Evolutionary conservation across 2,113 vertebrate genomes (phyloP).

Genomic region (Australoheros scitulus): DNA sequence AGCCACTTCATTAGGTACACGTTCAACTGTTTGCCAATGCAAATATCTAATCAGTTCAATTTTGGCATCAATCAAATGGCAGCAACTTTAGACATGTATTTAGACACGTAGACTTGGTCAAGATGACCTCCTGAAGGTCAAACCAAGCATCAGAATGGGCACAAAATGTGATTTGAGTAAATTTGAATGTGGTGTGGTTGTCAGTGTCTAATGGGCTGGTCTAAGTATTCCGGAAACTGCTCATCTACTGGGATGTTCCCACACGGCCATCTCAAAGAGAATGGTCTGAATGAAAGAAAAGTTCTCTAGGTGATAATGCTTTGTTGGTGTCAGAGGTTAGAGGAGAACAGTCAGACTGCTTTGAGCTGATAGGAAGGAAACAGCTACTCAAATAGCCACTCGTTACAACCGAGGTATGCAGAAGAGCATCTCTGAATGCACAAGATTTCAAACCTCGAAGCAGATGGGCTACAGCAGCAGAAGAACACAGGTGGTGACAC

Average conservation of each 20-base stretch:
- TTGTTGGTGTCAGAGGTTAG: not conserved
- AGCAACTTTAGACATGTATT: not conserved
- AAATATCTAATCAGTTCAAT: not conserved
- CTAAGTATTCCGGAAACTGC: not conserved
- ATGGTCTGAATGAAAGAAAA: too few species aligned
- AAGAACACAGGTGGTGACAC: accelerated
- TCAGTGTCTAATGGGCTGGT: not conserved
- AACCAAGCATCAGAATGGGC: not conserved
- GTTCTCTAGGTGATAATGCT: too few species aligned
- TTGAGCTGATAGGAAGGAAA: not conserved
- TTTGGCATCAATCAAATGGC: not conserved
- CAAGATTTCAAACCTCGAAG: not conserved
- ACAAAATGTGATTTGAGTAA: not conserved
- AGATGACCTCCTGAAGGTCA: not conserved
- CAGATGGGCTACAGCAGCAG: not conserved
- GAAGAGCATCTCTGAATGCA: not conserved
- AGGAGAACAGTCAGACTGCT: not conserved
- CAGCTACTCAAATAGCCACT: not conserved
- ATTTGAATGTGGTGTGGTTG: not conserved
- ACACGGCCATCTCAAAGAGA: not conserved
- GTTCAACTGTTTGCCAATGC: not conserved
- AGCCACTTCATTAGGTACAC: not conserved
- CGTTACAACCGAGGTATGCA: not conserved
- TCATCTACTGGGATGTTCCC: accelerated
- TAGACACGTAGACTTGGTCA: not conserved